Evolutionary conservation across 2,797 vertebrate genomes (phyloP).

Genomic region (Mus caroli): DNA sequence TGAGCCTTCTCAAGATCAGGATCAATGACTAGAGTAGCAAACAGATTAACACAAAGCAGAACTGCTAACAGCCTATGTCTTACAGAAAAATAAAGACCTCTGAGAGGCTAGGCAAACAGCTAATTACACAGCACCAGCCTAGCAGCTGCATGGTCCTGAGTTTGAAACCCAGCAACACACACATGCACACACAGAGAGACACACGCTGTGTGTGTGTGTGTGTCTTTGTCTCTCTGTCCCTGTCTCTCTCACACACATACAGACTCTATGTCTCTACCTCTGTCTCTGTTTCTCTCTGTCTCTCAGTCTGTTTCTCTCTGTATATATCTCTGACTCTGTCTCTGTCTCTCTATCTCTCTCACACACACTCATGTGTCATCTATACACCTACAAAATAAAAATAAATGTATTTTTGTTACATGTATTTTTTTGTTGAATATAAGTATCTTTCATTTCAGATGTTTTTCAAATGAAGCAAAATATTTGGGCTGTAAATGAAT

Average conservation of each 20-base stretch:
- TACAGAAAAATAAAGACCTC: background rate
- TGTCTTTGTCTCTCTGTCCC: background rate
- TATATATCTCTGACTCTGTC: background rate
- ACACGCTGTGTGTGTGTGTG: too few species aligned
- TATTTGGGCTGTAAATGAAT: constrained; percentile 13
- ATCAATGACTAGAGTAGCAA: background rate
- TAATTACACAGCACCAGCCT: background rate
- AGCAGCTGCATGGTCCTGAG: background rate
- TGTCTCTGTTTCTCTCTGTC: background rate
- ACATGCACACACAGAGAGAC: background rate
- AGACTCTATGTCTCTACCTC: background rate
- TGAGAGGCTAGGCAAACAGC: background rate
- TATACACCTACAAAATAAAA: background rate
- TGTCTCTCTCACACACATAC: background rate
- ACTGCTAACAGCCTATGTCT: background rate
- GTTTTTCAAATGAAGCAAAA: constrained; percentile 23
- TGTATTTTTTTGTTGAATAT: background rate
- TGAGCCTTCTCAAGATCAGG: background rate
- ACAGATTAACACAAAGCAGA: background rate
- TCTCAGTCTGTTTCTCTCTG: background rate
- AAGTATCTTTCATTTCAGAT: constrained; percentile 48
- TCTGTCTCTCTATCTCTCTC: background rate
- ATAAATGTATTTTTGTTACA: background rate
- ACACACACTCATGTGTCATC: background rate
- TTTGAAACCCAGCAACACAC: background rate